Base-by-base conservation (phyloP, 2,888 invertebrate species). In the Hypena proboscidalis region DNA sequence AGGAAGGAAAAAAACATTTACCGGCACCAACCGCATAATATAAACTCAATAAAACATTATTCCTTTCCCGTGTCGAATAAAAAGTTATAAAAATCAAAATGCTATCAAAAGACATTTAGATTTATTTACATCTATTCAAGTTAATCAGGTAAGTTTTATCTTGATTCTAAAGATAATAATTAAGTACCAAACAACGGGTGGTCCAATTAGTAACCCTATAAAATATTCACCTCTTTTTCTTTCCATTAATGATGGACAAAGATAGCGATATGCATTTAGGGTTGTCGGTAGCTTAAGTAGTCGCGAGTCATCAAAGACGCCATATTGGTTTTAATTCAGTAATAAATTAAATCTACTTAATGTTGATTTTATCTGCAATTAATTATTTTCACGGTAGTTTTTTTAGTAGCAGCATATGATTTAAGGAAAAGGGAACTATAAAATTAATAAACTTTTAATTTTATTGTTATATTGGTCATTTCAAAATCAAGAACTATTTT, bases 131-230 rank as follows among this genome's bases (percentile, higher is more conserved):
- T 39, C 31, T 23, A 51, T 49, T 43, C 35, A 43, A 48, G 62
- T 64, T 52, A 58, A 69, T 58, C 57, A 47, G 31, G 38, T 31
- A 51, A 51, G 43, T n/a, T 45, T 3, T 50, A 69, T 63, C 53
- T 44, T 22, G 37, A 54, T 63, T 26, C 33, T 25, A 39, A 57
- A 46, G 44, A 58, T 47, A 52, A 13, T 60, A 53, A 68, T 68
- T 66, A 65, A 53, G 35, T 37, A 32, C 33, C 63, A 54, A 72
- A 58, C 80, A 65, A 69, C 72, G 73, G 81, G 80, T 70, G 80
- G 80, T 70, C 77, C 67, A 76, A 77, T 80, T 80, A 78, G 75
- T 77, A 62, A 49, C 52, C 56, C 40, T 35, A 53, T 62, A 43
- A 56, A 57, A 17, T 26, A 52, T 34, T 14, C n/a, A 7, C 46